These are phyloP conservation scores for Eupithecia abbreviata DNA, from an alignment of 2,888 invertebrate genomes.

Conservation along the genomic window DNA sequence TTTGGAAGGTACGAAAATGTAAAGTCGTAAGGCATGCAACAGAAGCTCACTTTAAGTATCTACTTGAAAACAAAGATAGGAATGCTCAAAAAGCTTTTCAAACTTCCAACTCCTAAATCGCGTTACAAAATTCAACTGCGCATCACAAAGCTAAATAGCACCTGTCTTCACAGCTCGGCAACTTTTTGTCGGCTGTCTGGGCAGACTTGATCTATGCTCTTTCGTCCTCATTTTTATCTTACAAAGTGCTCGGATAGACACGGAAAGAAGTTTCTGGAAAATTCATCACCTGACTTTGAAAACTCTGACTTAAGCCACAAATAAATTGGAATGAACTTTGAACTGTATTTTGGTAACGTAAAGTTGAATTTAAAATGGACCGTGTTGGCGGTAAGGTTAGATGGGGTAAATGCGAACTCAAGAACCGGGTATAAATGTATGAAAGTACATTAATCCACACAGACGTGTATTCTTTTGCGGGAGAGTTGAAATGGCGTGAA, in stretches of 20 bases:
- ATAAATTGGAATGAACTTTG: constrained; percentile 22
- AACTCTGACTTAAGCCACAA: constrained; percentile 48
- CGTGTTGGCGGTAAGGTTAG: constrained; percentile 43
- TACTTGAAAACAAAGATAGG: not conserved
- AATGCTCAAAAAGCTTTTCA: constrained; percentile 6
- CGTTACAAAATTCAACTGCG: constrained; percentile 54
- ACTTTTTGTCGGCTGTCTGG: constrained; percentile 71
- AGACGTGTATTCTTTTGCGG: constrained; percentile 79
- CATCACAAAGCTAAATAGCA: constrained; percentile 61
- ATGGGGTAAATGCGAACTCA: constrained; percentile 56
- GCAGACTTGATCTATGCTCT: constrained; percentile 79
- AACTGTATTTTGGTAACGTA: constrained; percentile 16
- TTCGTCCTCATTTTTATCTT: constrained; percentile 81
- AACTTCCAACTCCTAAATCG: constrained; percentile 30
- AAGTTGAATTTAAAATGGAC: constrained; percentile 44
- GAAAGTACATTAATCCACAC: constrained; percentile 81
- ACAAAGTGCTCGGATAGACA: constrained; percentile 83
- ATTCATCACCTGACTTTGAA: constrained; percentile 63
- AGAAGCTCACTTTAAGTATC: not conserved
- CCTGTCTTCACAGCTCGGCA: constrained; percentile 59
- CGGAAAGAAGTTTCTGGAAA: constrained; percentile 79
- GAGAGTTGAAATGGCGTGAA: constrained; percentile 82
- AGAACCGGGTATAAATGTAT: constrained; percentile 76
- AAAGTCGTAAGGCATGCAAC: not conserved
- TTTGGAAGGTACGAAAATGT: not conserved